Evolutionary conservation across 2,113 vertebrate species (phyloP), one percentile per base, ranked within the genome.

Genomic region (Struthidea cinerea): DNA sequence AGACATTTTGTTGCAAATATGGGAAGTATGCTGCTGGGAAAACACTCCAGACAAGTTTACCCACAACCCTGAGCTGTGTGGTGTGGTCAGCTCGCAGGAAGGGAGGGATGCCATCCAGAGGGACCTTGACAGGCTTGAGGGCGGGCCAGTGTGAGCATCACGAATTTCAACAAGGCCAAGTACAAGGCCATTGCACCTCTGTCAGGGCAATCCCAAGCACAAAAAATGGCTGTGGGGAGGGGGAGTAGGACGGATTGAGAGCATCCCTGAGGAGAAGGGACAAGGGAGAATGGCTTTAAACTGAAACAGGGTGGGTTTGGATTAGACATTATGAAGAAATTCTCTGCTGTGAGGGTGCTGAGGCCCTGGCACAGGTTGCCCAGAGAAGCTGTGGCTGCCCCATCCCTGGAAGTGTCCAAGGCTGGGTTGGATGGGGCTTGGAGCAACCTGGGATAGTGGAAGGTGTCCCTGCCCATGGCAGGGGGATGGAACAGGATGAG

Each of bases 351-450:
- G 26, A 41, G 21, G 4, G 10, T 7, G 27, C 2, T 0, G 8
- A 70, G 24, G 26, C 12, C 8, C 17, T 53, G 30, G 39, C 63
- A 47, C 39, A 61, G 39, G 28, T 0, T n/a, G 3, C 7, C 6
- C 39, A 61, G 24, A 32, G 41, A 3, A 68, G 32, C 41, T 49
- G 55, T 83, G 87, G 18, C 17, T 61, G 30, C 15, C 12, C 26
- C 18, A 19, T 50, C 9, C 14, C 27, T 50, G 32, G 33, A 28
- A 70, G 10, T 28, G 49, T 15, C 7, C 42, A 42, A 63, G 41
- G 7, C 35, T 26, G 10, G 63, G 22, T 0, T 84, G 35, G 41
- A 56, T 0, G 0, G 21, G 15, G 12, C 10, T 69, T 56, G 49
- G 47, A 56, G 18, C 22, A 35, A 0, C 8, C 30, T 63, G 47